These are phyloP conservation scores for Cephus pulcher DNA, from an alignment of 2,888 invertebrate species.

Conservation along the genomic window DNA sequence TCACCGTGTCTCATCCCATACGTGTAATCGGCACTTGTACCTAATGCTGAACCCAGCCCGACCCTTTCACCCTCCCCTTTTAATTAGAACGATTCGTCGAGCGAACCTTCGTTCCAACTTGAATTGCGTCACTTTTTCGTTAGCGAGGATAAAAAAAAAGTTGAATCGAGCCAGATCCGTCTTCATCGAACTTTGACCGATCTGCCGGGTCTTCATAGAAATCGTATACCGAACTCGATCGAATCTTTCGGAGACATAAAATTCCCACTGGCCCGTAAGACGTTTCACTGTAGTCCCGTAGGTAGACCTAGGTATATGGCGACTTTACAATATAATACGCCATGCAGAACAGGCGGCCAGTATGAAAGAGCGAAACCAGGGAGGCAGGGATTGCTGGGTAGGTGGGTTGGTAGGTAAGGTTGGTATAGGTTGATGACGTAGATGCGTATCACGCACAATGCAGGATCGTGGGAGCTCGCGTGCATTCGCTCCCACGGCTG, in stretches of 20 bases:
- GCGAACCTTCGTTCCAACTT: neutral
- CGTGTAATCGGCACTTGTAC: conserved; percentile 13
- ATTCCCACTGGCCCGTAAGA: neutral
- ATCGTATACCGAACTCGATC: no score
- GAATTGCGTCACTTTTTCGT: neutral
- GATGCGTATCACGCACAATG: conserved; percentile 57
- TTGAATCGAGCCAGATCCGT: no score
- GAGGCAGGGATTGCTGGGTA: conserved; percentile 30
- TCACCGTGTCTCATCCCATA: conserved; percentile 26
- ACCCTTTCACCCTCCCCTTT: neutral
- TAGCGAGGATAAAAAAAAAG: neutral
- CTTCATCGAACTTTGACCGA: no score
- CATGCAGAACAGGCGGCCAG: neutral
- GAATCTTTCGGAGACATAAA: neutral
- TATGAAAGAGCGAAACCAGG: conserved; percentile 1
- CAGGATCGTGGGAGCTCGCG: conserved; percentile 57
- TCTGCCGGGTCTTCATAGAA: no score
- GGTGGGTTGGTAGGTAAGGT: conserved; percentile 39
- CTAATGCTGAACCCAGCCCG: neutral
- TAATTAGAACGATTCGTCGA: neutral
- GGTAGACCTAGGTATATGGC: neutral
- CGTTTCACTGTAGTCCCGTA: neutral
- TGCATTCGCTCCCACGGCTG: conserved; percentile 61
- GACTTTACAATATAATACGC: neutral
- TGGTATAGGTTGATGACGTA: conserved; percentile 52